Conservation (phyloP, 2,797 vertebrate genomes). For the Takifugu ocellatus region DNA sequence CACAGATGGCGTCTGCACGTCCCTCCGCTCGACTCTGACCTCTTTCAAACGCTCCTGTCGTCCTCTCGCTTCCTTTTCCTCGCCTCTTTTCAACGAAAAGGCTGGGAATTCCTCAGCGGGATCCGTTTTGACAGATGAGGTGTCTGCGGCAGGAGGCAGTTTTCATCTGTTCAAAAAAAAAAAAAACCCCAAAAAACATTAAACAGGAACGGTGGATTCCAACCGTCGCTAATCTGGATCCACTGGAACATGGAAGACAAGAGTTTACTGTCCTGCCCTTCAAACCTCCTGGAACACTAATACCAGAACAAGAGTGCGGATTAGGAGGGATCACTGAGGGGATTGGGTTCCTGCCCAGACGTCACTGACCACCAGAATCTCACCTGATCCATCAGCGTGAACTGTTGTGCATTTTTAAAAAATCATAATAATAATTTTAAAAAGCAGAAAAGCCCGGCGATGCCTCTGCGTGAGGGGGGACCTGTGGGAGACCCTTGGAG, state of each 20-base stretch:
- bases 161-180: no score
- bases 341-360: conserved; percentile 9
- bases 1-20: background rate
- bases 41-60: no score
- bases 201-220: no score
- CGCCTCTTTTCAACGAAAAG: no score
- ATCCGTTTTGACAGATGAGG: no score
- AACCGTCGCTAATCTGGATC: background rate
- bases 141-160: no score
- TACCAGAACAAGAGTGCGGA: background rate
- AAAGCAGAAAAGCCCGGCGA: background rate
- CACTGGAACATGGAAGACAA: background rate
- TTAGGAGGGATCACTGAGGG: background rate
- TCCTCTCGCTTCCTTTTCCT: no score
- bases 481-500: background rate
- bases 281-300: background rate
- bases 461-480: conserved; percentile 1
- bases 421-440: no score
- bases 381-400: conserved; percentile 23
- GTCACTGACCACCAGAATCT: conserved; percentile 12
- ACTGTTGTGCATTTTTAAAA: background rate
- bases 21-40: no score
- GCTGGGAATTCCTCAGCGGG: no score
- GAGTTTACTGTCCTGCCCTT: no score
- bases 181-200: no score